Evolutionary conservation across 2,888 invertebrate genomes (phyloP).

Genomic region (Eustalomyia histrio): DNA sequence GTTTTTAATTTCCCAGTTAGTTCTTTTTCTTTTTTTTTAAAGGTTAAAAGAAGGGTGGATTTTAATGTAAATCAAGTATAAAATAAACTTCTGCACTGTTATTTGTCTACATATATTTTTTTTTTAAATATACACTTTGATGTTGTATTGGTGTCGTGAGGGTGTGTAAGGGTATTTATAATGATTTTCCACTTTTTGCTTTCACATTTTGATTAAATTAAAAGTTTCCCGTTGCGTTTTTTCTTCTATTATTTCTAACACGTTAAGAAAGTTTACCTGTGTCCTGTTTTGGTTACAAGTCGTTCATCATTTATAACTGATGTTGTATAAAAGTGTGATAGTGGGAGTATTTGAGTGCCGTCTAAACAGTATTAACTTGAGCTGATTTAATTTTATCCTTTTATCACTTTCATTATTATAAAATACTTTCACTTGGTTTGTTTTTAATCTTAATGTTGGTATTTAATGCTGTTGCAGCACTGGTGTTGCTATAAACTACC

Average conservation of each 20-base stretch:
- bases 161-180: constrained; percentile 10
- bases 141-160: constrained; percentile 14
- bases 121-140: constrained; percentile 13
- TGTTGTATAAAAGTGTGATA: constrained; percentile 38
- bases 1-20: constrained; percentile 16
- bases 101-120: not conserved
- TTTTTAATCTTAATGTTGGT: constrained; percentile 46
- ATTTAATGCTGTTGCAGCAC: constrained; percentile 6
- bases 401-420: constrained; percentile 64
- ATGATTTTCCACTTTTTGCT: constrained; percentile 42
- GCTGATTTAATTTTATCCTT: constrained; percentile 64
- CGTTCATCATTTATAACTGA: constrained; percentile 56
- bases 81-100: constrained; percentile 26
- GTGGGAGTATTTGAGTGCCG: constrained; percentile 41
- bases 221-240: constrained; percentile 66
- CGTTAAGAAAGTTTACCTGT: constrained; percentile 17
- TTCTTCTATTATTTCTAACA: constrained; percentile 19
- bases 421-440: constrained; percentile 61
- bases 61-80: constrained; percentile 23
- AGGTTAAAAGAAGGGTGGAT: constrained; percentile 10
- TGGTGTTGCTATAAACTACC: not conserved
- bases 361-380: constrained; percentile 60
- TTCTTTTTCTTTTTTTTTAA: constrained; percentile 8
- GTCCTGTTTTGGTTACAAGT: constrained; percentile 22
- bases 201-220: constrained; percentile 70